Conservation (phyloP, 2,797 vertebrate species). For the Pseudopleuronectes americanus region DNA sequence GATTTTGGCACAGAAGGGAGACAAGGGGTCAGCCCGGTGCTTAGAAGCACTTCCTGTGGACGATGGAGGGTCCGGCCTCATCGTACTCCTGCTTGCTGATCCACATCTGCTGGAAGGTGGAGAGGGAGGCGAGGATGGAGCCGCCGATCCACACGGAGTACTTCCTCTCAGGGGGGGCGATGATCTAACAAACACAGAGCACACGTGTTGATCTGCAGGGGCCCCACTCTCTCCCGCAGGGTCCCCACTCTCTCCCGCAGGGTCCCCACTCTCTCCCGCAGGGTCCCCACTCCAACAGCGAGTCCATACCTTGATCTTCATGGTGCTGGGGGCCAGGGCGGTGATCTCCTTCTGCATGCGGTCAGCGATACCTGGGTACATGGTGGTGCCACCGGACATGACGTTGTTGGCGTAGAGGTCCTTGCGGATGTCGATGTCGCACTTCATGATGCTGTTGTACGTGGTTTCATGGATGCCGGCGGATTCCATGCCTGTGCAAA, state of each 20-base stretch:
- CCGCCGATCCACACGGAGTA: slow-evolving; percentile 98
- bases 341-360: slow-evolving; percentile 98
- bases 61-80: slow-evolving; percentile 90
- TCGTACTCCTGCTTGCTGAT: slow-evolving; percentile 99
- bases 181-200: slow-evolving; percentile 86
- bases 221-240: too few species aligned
- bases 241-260: not conserved
- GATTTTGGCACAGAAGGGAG: slow-evolving; percentile 27
- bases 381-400: slow-evolving; percentile 92
- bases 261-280: too few species aligned
- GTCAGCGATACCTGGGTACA: slow-evolving; percentile 96
- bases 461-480: slow-evolving; percentile 84
- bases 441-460: slow-evolving; percentile 87
- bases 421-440: slow-evolving; percentile 90
- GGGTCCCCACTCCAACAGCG: too few species aligned
- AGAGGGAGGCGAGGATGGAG: slow-evolving; percentile 98
- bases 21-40: not conserved
- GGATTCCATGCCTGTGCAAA: slow-evolving; percentile 82
- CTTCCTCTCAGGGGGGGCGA: slow-evolving; percentile 94
- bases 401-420: slow-evolving; percentile 96
- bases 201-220: not conserved
- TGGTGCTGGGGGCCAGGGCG: slow-evolving; percentile 93
- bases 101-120: slow-evolving; percentile 99
- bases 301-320: slow-evolving; percentile 91
- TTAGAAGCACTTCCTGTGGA: slow-evolving; percentile 92